Evolutionary conservation across 2,888 invertebrate genomes (phyloP), one percentile per base, ranked within the genome.

Genomic region (Pristionchus fissidentatus): DNA sequence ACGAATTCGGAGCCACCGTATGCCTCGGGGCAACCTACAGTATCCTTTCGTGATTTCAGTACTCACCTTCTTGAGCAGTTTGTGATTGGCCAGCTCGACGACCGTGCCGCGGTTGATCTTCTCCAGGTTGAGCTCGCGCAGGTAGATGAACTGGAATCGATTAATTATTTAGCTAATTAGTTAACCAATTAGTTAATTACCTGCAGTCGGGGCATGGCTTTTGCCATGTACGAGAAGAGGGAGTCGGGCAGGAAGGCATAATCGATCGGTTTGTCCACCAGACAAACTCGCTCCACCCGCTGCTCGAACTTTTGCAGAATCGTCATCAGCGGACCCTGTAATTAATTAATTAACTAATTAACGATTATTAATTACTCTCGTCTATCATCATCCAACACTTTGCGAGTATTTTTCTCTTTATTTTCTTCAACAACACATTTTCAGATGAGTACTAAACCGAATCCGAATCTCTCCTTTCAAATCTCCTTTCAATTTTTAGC

Each of bases 251-350:
- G 86, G 85, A 92, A 92, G 8, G 92, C 89, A 84, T 92, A 92
- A 86, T 92, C 92, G 29, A 92, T 88, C 8, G 92, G 92, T 55
- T 89, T 90, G 85, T 92, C 92, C 75, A 92, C 92, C 83, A 92
- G 86, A 85, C 92, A 92, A 15, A 92, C 89, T 35, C 92, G 87
- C 86, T 92, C 90, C 60, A 92, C 90, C 52, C 90, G 88, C n/a
- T 87, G 87, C 60, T 89, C 88, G 83, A 91, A 88, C 84, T 90
- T 88, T 13, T 87, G 86, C 38, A 90, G 85, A 70, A 92, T 88
- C 32, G 87, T 85, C 86, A 91, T 86, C 62, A 91, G 83, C 10
- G 90, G 88, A 43, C 83, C 87, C 91, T 91, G 86, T 55, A 90
- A 89, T 49, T 46, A 26, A 41, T 35, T 15, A 3, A 10, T 70